Conservation (phyloP, 2,797 vertebrate genomes). For the Chaetodon trifasciatus region DNA sequence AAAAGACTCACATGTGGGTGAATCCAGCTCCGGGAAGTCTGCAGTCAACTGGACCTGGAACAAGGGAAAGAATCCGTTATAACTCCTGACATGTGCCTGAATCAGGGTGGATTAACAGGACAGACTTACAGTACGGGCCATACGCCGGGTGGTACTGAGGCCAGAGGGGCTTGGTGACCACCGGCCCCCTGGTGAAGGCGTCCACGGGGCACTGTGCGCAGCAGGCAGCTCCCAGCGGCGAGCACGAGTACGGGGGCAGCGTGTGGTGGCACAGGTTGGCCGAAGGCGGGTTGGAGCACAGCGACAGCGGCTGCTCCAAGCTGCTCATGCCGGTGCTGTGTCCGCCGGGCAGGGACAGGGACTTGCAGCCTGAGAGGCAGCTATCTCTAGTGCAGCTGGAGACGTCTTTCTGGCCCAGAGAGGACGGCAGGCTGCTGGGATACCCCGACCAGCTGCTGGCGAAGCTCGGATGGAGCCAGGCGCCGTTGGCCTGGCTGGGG, state of each 20-base stretch:
- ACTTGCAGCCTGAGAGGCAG: conserved; percentile 67
- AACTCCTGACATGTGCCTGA: too few species aligned
- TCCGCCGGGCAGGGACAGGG: conserved; percentile 58
- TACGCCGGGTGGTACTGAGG: conserved; percentile 60
- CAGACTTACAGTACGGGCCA: conserved; percentile 78
- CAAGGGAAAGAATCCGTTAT: not conserved
- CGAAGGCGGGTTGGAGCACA: conserved; percentile 81
- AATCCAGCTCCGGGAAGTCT: conserved; percentile 53
- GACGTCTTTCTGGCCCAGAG: conserved; percentile 64
- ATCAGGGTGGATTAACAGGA: not conserved
- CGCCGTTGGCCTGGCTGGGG: conserved; percentile 76
- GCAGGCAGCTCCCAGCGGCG: conserved; percentile 72
- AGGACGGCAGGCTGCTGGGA: conserved; percentile 74
- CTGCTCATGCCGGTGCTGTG: conserved; percentile 64
- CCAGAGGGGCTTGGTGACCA: conserved; percentile 48
- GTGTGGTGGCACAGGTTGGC: conserved; percentile 68
- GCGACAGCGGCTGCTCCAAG: conserved; percentile 84
- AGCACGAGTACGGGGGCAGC: conserved; percentile 71
- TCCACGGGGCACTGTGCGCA: conserved; percentile 75
- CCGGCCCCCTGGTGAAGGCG: conserved; percentile 53
- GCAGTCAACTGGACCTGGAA: conserved; percentile 64
- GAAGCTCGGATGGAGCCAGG: conserved; percentile 72
- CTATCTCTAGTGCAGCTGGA: conserved; percentile 61
- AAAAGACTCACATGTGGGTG: conserved; percentile 68
- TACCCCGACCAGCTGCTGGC: conserved; percentile 75